A percentile compares a stretch with the other conserved stretches of the same genome.
Conservation (phyloP, 2,113 vertebrate genomes). For the Lamprologus sp. region DNA sequence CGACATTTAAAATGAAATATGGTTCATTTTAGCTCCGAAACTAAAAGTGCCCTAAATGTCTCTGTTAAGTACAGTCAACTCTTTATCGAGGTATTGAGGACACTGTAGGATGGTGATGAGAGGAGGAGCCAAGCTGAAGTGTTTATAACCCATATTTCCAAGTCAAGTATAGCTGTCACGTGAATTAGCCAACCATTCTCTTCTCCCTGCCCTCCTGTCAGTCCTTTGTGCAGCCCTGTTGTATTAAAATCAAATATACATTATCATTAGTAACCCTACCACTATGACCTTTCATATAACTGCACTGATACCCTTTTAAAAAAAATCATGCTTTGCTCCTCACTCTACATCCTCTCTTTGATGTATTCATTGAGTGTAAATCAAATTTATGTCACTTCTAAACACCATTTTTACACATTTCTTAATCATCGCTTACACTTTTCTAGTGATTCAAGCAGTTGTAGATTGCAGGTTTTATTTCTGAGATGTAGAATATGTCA, state of each 20-base stretch:
- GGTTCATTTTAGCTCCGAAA: slow-evolving; percentile 1
- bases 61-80: background rate
- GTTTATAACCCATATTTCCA: slow-evolving; percentile 18
- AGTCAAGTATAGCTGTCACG: slow-evolving; percentile 4
- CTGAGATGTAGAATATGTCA: background rate
- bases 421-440: background rate
- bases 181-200: background rate
- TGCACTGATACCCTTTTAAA: background rate
- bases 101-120: background rate
- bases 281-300: background rate
- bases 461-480: background rate
- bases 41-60: slow-evolving; percentile 7
- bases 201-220: background rate
- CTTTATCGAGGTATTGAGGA: background rate
- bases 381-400: slow-evolving; percentile 2
- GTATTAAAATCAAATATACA: slow-evolving; percentile 9
- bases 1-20: background rate
- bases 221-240: background rate
- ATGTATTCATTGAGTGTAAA: background rate
- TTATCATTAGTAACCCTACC: background rate
- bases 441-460: background rate
- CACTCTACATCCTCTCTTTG: background rate
- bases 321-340: background rate
- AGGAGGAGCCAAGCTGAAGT: background rate
- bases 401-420: background rate